Evolutionary conservation across 37 sponge, comb jelly and placozoan genomes (phyloP).

Genomic region (Mnemiopsis leidyi): DNA sequence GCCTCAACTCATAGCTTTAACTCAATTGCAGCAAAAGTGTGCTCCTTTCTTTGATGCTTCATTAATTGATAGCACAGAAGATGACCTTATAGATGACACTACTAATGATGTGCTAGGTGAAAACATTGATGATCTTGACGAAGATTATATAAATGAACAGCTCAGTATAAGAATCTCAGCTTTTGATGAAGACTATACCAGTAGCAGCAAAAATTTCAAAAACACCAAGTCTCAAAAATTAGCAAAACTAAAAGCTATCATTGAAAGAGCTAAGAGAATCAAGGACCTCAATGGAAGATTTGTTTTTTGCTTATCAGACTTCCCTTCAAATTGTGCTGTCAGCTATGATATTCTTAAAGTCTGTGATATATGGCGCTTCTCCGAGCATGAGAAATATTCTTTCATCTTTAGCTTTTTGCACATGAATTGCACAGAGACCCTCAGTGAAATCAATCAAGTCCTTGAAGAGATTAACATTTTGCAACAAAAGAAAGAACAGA

Average conservation of each 20-base stretch:
- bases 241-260: not conserved
- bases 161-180: not conserved
- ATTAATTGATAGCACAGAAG: not conserved
- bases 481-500: not conserved
- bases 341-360: not conserved
- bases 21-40: not conserved
- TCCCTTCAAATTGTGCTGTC: not conserved
- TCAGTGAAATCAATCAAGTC: not conserved
- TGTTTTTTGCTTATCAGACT: not conserved
- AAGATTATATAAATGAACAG: not conserved
- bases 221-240: not conserved
- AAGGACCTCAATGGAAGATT: not conserved
- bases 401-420: not conserved
- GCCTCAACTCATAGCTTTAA: not conserved
- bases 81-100: not conserved
- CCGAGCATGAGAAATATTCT: not conserved
- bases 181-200: not conserved
- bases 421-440: not conserved
- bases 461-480: conserved; percentile 6
- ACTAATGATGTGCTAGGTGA: not conserved
- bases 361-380: not conserved
- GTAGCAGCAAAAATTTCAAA: not conserved
- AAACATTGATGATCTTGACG: conserved; percentile 23
- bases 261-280: not conserved
- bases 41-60: not conserved